Base-by-base conservation (phyloP, 2,888 invertebrate genomes). In the Trissonchulus latispiculum region DNA sequence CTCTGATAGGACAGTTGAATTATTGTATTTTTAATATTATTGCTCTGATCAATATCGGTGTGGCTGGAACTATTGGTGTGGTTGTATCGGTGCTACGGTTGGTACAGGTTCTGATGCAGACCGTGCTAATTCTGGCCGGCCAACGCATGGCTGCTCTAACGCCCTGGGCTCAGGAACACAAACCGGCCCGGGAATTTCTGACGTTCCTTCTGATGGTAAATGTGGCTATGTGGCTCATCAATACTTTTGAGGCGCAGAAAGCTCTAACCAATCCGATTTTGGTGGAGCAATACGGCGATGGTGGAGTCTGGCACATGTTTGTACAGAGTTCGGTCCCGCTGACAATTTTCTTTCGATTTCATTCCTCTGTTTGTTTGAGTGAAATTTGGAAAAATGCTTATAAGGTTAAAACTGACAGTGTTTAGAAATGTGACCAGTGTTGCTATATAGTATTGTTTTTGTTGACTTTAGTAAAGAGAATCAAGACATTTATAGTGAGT, bases 281-380 rank as follows among this genome's bases (percentile, higher is more conserved):
- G 77, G 82, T 86, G 61, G 81, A 86, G 71, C 89, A 88, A 82
- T 89, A 88, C 79, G 88, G 89, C 0, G 85, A 87, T 29, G 83
- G 88, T 18, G n/a, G n/a, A n/a, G 86, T 87, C 0, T 89, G 89
- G 89, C 88, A 88, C 61, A 85, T 89, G 61, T 84, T 89, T 72
- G 87, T 88, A 0, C 85, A 88, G 73, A 84, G 88, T 59, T 87
- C 87, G 35, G 83, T 88, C 36, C 89, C 89, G 0, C 83, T 89
- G 8, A 84, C 89, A 23, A 88, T 88, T 32, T 87, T 88, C 78
- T 88, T 87, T 78, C 84, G 88, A 61, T 88, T 88, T 79, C 88
- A 88, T 78, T 87, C 87, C 69, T 86, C 87, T 33, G 87, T 88
- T 15, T 81, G 87, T 72, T 81, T 88, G 3, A 84, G 87, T 31